Evolutionary conservation across 37 sponge, comb jelly and placozoan genomes (phyloP).

Genomic region (Axinella damicornis): DNA sequence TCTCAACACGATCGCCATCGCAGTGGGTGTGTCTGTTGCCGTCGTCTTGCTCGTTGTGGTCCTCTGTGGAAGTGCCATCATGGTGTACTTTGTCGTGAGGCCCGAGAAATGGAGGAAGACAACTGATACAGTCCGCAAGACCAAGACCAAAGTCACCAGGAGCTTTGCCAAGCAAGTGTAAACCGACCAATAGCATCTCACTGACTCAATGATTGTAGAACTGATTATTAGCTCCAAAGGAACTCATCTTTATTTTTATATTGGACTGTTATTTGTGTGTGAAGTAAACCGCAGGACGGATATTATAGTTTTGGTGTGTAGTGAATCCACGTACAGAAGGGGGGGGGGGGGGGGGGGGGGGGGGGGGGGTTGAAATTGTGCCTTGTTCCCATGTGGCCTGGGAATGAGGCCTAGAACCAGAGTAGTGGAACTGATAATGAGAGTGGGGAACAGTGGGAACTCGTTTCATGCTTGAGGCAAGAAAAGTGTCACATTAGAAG

Average conservation of each 20-base stretch:
- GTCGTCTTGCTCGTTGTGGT: slow-evolving; percentile 64
- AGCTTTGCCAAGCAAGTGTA: slow-evolving; percentile 85
- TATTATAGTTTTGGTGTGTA: not conserved
- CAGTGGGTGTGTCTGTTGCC: slow-evolving; percentile 28
- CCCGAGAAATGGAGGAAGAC: slow-evolving; percentile 58
- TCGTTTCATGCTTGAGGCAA: too few species aligned
- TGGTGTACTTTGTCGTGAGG: slow-evolving; percentile 59
- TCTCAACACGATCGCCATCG: slow-evolving; percentile 29
- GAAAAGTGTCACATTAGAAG: too few species aligned
- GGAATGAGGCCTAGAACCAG: too few species aligned
- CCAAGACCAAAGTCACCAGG: slow-evolving; percentile 57
- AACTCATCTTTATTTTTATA: too few species aligned
- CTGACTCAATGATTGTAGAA: too few species aligned
- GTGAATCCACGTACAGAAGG: not conserved
- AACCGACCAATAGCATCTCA: not conserved
- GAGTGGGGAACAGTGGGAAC: too few species aligned
- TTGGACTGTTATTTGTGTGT: not conserved
- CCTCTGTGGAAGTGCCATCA: slow-evolving; percentile 2
- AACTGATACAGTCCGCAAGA: slow-evolving; percentile 16
- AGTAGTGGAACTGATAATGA: too few species aligned
- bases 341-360: too few species aligned
- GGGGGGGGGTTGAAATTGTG: too few species aligned
- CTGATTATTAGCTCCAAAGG: too few species aligned
- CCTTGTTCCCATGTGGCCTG: too few species aligned
- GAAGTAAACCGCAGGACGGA: slow-evolving; percentile 3